phyloP scores from a whole-genome alignment of 2,113 vertebrate genomes.

The Recurvirostra avosetta region DNA sequence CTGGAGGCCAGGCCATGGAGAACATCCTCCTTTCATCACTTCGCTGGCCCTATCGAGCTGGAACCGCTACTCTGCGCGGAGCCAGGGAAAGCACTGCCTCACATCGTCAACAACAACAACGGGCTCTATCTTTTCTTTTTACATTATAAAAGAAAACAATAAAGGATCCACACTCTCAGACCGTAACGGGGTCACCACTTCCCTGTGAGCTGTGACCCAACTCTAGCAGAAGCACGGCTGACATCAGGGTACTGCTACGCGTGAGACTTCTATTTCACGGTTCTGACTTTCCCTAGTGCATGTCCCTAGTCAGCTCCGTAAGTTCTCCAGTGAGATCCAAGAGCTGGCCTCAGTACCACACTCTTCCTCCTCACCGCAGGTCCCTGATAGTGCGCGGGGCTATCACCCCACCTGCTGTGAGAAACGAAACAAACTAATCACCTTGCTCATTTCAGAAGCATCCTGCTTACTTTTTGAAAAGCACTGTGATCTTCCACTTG shows the following conservation, averaged over 20 bases:
- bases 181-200: not conserved
- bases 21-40: not conserved
- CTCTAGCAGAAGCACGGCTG: not conserved
- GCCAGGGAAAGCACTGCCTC: not conserved
- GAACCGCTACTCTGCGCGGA: not conserved
- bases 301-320: accelerated
- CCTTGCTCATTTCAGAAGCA: not conserved
- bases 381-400: accelerated
- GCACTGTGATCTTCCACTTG: not conserved
- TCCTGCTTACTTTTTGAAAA: not conserved
- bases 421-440: not conserved
- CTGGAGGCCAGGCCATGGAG: not conserved
- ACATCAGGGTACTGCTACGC: not conserved
- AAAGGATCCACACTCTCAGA: not conserved
- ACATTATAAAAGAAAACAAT: not conserved
- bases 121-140: not conserved
- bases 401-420: not conserved
- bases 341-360: not conserved
- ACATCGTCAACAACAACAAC: not conserved
- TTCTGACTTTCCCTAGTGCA: not conserved
- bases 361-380: not conserved
- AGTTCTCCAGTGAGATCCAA: not conserved
- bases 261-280: not conserved
- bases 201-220: not conserved
- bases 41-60: accelerated